Evolutionary conservation across 2,797 vertebrate species (phyloP), one percentile per base, ranked within the genome.

Genomic region (Thalassophryne amazonica): DNA sequence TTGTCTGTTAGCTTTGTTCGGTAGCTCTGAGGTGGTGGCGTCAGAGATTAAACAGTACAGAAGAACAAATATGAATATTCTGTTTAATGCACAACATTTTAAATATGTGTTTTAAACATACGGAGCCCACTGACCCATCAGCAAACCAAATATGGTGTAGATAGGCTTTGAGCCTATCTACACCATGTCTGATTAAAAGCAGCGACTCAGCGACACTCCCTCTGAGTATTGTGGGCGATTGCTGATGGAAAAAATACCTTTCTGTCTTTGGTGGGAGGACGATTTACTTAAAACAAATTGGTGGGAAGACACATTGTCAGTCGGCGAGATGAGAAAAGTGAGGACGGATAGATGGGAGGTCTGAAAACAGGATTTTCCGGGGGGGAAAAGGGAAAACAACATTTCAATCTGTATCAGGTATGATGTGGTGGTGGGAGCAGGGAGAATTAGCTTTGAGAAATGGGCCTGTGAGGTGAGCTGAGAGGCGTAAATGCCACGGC

Each of bases 361-460:
- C 17, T 61, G 58, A 28, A 64, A 0, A 15, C 13, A 27, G 12
- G 13, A 12, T 48, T 53, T 65, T 23, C 35, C 20, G 3, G 13
- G 3, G 13, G 22, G 16, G 16, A 40, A 54, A 60, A 40, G 58
- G 11, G 47, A 67, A 64, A 75, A 77, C 67, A 54, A 61, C 59
- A 53, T 75, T 78, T 78, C 78, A 77, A 48, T 73, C 73, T 75
- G 67, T 29, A 80, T 80, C 78, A 75, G 64, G 5, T 20, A 14
- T 41, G 61, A 80, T 64, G 16, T 47, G 57, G 36, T 25, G 66
- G 28, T 2, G 59, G 52, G 49, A 3, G 49, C 0, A 33, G 25
- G 55, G 59, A 23, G 41, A 41, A 60, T 56, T 27, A 59, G 36
- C 60, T 66, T 55, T 60, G 49, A 63, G 54, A 66, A 63, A 66